phyloP scores from a whole-genome alignment of 37 sponge, comb jelly and placozoan genomes.

The Dysidea cf. avara region DNA sequence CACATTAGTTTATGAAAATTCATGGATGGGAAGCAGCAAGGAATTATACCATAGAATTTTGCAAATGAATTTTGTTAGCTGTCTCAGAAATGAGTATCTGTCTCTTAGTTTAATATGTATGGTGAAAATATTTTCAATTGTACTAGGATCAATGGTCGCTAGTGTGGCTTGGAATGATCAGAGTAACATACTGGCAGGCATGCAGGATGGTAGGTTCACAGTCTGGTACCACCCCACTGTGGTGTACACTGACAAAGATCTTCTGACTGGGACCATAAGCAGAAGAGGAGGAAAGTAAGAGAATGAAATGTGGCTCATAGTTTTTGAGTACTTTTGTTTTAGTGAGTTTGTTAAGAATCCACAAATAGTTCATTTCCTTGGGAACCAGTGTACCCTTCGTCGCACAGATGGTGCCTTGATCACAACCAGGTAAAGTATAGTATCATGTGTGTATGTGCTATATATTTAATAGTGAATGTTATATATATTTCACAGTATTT shows the following conservation, averaged over 20 bases:
- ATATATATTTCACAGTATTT: conserved; percentile 43
- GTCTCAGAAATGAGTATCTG: no score
- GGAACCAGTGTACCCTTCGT: conserved; percentile 74
- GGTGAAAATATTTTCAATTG: no score
- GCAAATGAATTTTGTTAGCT: no score
- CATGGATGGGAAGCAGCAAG: background rate
- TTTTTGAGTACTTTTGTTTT: background rate
- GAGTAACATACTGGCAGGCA: conserved; percentile 84
- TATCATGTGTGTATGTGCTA: no score
- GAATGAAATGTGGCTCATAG: background rate
- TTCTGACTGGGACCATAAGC: conserved; percentile 64
- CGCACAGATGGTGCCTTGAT: conserved; percentile 91
- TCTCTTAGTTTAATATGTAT: no score
- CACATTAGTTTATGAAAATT: no score
- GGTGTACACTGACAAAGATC: conserved; percentile 83
- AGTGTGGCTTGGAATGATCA: conserved; percentile 79
- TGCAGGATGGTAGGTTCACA: conserved; percentile 77
- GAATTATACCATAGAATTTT: background rate
- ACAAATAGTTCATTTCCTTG: conserved; percentile 72
- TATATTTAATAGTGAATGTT: no score
- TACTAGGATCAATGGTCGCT: conserved; percentile 87
- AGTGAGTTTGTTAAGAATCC: conserved; percentile 90
- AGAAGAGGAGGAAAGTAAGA: conserved; percentile 69
- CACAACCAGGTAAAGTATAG: conserved; percentile 69
- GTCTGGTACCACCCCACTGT: conserved; percentile 92